Conservation (phyloP, 1,140 invertebrate genomes). For the Drosophila mauritiana region DNA sequence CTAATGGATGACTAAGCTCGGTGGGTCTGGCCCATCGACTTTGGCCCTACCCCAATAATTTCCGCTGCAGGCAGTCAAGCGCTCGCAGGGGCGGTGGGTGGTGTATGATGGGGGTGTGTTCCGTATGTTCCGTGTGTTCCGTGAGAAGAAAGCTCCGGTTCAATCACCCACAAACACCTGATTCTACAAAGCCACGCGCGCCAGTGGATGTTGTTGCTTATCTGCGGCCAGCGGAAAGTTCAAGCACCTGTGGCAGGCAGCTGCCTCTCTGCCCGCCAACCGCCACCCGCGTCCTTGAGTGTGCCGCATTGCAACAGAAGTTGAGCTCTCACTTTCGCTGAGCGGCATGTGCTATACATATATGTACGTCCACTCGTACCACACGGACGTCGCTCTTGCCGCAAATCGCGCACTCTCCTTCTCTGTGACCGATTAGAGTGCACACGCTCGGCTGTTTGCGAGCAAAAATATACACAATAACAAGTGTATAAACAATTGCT, state of each 20-base stretch:
- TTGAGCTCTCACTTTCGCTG: conserved; percentile 35
- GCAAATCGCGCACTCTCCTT: conserved; percentile 8
- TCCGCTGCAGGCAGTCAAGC: conserved; percentile 14
- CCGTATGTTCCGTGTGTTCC: conserved; percentile 6
- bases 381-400: not conserved
- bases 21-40: conserved; percentile 16
- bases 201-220: not conserved
- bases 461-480: conserved; percentile 2
- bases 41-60: conserved; percentile 70
- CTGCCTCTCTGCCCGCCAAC: conserved; percentile 3
- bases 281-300: not conserved
- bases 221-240: conserved; percentile 50
- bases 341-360: not conserved
- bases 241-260: conserved; percentile 49
- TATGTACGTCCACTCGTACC: not conserved
- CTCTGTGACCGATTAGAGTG: conserved; percentile 29
- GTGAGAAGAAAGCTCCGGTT: conserved; percentile 16
- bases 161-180: conserved; percentile 33
- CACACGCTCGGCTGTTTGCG: conserved; percentile 30
- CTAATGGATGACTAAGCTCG: not conserved
- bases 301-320: not conserved
- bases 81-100: conserved; percentile 2
- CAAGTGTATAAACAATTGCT: conserved; percentile 4
- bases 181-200: conserved; percentile 46
- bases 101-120: not conserved